A percentile compares a stretch with the other conserved stretches of the same genome.
These are phyloP conservation scores for Crax fasciolata DNA, from an alignment of 2,797 vertebrate genomes.

Conservation along the genomic window DNA sequence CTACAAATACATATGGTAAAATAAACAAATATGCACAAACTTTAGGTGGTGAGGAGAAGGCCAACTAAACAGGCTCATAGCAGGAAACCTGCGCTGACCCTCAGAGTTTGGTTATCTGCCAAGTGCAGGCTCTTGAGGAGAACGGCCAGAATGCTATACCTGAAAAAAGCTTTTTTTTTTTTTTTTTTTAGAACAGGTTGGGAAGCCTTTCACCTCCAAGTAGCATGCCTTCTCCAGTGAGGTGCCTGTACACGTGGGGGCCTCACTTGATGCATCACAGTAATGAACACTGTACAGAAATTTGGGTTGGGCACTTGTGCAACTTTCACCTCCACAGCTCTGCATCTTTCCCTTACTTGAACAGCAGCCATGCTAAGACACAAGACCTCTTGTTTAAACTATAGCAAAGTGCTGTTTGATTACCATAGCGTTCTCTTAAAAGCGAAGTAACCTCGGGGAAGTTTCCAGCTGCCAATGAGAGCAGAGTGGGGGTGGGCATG, in stretches of 20 bases:
- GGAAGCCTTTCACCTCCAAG: neutral
- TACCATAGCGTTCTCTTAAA: slow-evolving; percentile 5
- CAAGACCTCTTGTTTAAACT: slow-evolving; percentile 45
- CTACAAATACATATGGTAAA: too few relatives aligned
- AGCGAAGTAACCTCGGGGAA: slow-evolving; percentile 29
- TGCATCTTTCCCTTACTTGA: neutral
- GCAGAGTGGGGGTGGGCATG: too few relatives aligned
- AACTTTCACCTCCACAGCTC: neutral
- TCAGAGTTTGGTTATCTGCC: neutral
- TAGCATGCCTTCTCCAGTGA: neutral
- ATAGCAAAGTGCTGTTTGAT: slow-evolving; percentile 27
- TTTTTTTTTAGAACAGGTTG: too few relatives aligned
- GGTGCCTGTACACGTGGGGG: neutral
- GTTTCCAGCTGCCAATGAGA: slow-evolving; percentile 37
- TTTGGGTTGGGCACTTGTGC: neutral
- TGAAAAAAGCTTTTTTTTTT: neutral
- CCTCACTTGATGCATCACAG: neutral
- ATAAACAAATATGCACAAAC: neutral
- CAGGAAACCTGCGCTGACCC: slow-evolving; percentile 14
- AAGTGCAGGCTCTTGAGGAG: neutral
- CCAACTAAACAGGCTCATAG: neutral
- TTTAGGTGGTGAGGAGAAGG: neutral
- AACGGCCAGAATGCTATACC: slow-evolving; percentile 48
- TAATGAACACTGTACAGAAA: neutral
- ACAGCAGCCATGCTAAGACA: neutral